Conservation (phyloP, 64 coral and sea anemone species). For the Actinia tenebrosa region DNA sequence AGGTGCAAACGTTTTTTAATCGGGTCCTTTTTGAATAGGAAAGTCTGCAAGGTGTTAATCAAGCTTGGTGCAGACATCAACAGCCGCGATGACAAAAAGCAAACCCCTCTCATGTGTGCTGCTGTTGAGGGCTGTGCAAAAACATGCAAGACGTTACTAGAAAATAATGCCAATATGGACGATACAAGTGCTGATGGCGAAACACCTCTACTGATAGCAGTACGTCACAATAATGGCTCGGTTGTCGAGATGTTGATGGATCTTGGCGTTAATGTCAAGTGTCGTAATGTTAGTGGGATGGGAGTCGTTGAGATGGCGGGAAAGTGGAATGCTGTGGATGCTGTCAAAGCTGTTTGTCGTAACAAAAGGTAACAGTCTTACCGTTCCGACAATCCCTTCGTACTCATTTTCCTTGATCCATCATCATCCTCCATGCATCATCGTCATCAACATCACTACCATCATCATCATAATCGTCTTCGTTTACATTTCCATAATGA, state of each 20-base stretch:
- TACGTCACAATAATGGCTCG: conserved; percentile 14
- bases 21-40: conserved; percentile 13
- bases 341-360: neutral
- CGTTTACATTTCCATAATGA: neutral
- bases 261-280: conserved; percentile 17
- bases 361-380: neutral
- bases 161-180: conserved; percentile 54
- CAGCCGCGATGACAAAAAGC: conserved; percentile 44
- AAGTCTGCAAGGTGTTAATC: conserved; percentile 49
- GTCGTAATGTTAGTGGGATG: neutral
- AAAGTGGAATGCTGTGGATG: neutral
- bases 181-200: neutral
- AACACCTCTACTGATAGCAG: conserved; percentile 59
- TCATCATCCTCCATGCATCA: neutral
- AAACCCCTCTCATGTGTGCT: conserved; percentile 68
- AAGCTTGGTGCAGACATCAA: conserved; percentile 62
- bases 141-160: conserved; percentile 32
- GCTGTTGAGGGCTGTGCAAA: conserved; percentile 31
- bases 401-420: neutral
- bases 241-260: conserved; percentile 60
- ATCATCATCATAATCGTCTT: neutral
- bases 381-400: neutral
- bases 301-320: neutral
- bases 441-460: neutral
- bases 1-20: neutral